A percentile compares a stretch with the other conserved stretches of the same genome.
These are phyloP conservation scores for Rhopilema esculentum DNA, from an alignment of 30 jellyfish, hydroid and myxozoan genomes.

Conservation along the genomic window DNA sequence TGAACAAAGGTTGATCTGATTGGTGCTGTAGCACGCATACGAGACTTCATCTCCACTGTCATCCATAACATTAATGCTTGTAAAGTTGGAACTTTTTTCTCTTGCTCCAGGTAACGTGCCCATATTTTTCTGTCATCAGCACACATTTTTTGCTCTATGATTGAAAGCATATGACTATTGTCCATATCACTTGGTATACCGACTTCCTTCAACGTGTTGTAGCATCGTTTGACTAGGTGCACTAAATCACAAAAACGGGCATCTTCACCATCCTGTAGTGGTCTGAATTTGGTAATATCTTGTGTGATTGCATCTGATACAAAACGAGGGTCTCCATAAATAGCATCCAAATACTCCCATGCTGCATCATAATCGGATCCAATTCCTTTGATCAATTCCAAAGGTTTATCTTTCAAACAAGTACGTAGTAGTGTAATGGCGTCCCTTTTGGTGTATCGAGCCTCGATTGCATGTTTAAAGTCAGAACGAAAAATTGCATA, in stretches of 20 bases:
- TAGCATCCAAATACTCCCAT: conserved; percentile 73
- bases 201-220: conserved; percentile 53
- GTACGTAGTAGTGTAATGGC: conserved; percentile 59
- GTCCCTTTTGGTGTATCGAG: conserved; percentile 57
- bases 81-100: conserved; percentile 38
- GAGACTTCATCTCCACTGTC: conserved; percentile 76
- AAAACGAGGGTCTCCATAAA: conserved; percentile 74
- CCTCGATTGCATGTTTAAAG: conserved; percentile 69
- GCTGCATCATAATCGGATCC: conserved; percentile 72
- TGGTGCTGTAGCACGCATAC: conserved; percentile 76
- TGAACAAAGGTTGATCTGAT: conserved; percentile 63
- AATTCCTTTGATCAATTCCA: conserved; percentile 68
- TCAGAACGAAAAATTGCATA: conserved; percentile 58
- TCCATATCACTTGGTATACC: conserved; percentile 75
- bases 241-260: conserved; percentile 71
- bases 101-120: conserved; percentile 56
- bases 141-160: conserved; percentile 76
- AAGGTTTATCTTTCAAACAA: conserved; percentile 59
- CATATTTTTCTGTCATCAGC: conserved; percentile 72
- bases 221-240: conserved; percentile 71
- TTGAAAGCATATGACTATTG: conserved; percentile 70
- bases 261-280: conserved; percentile 75
- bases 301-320: conserved; percentile 73
- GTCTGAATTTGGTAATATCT: conserved; percentile 64
- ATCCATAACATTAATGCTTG: conserved; percentile 72